phyloP scores from a whole-genome alignment of 2,113 vertebrate genomes.

The Eubucco bourcierii region DNA sequence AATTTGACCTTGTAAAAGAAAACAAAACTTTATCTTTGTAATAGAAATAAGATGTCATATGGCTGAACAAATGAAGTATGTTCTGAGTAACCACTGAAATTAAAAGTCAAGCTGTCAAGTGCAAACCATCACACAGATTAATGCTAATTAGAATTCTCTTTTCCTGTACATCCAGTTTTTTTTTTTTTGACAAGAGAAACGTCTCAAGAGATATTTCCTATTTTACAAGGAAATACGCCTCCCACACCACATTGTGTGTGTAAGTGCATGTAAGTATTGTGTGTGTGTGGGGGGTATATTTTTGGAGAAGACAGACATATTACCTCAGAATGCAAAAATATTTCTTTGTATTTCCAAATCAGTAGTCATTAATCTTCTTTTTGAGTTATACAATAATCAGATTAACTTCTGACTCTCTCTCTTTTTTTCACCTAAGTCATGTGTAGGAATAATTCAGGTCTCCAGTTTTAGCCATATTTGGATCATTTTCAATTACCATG shows the following conservation, averaged over 20 bases:
- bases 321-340: not conserved
- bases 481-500: not conserved
- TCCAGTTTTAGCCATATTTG: not conserved
- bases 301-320: not conserved
- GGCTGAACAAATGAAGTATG: constrained; percentile 22
- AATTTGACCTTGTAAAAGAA: constrained; percentile 58
- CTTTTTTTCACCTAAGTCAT: not conserved
- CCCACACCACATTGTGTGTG: not conserved
- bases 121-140: not conserved
- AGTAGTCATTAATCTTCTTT: not conserved
- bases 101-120: constrained; percentile 57
- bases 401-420: not conserved
- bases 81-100: constrained; percentile 49
- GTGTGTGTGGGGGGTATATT: no score
- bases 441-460: not conserved
- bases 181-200: not conserved
- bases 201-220: not conserved
- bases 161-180: not conserved
- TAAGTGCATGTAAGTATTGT: rapidly evolving
- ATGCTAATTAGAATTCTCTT: constrained; percentile 56
- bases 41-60: constrained; percentile 58
- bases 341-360: not conserved
- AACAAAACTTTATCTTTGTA: constrained; percentile 42
- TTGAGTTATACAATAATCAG: not conserved
- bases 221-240: not conserved